Conservation (phyloP, 2,888 invertebrate species). For the Himalopsyche tibetana region DNA sequence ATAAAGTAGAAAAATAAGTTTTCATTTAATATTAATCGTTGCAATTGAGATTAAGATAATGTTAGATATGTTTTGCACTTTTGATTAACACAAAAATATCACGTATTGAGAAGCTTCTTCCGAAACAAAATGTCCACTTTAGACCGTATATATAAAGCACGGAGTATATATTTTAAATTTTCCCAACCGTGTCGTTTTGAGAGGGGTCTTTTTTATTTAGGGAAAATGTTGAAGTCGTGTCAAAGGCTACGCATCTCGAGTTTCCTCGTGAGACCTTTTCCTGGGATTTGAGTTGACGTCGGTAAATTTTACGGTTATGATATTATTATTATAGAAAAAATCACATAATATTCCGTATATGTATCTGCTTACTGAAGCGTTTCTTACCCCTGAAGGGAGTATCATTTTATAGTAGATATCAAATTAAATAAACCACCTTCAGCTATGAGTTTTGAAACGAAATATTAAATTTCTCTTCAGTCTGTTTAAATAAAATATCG, state of each 20-base stretch:
- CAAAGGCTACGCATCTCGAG: constrained; percentile 12
- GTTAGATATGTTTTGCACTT: too few species aligned
- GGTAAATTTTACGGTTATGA: constrained; percentile 12
- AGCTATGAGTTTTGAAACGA: too few species aligned
- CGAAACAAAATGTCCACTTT: constrained; percentile 28
- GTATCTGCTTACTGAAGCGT: background rate
- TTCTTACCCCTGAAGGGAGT: too few species aligned
- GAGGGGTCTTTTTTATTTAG: constrained; percentile 4
- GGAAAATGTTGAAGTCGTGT: constrained; percentile 22
- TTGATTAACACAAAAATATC: background rate
- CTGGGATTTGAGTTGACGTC: constrained; percentile 5
- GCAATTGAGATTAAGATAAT: too few species aligned
- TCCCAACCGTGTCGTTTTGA: constrained; percentile 34
- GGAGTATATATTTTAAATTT: constrained; percentile 10
- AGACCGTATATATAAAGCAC: background rate
- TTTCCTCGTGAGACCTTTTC: background rate
- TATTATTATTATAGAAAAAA: constrained; percentile 18
- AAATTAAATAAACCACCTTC: too few species aligned
- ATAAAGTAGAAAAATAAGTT: too few species aligned
- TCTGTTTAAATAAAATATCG: too few species aligned
- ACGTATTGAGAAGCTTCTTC: background rate
- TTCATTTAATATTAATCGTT: too few species aligned
- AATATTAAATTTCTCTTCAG: too few species aligned
- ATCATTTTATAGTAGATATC: too few species aligned
- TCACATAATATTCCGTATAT: background rate